Base-by-base conservation (phyloP, 2,888 invertebrate species). In the Morpho helenor region DNA sequence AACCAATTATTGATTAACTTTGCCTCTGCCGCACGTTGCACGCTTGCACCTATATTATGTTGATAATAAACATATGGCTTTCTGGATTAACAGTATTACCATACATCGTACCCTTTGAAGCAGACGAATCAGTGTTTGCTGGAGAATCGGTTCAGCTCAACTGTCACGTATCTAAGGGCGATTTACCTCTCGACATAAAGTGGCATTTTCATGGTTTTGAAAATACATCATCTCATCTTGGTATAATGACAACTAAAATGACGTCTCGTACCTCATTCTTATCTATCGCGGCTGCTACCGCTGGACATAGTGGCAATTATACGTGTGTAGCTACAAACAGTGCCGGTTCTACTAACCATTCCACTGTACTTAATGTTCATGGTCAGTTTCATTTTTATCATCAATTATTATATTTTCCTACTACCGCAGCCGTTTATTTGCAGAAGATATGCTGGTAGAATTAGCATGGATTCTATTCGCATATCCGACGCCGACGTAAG, bases 121-220 rank as follows among this genome's bases (percentile, higher is more conserved):
- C 94, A 69, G 92, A 93, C 69, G 93, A 93, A 75, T 92, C 93
- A 57, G 92, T 94, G 62, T 94, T 94, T 78, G 93, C 94, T 67
- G 95, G 94, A 44, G 94, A 95, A 79, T 89, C 93, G 54, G 93
- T 93, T 56, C 93, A 94, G 68, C 91, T 93, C 63, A 92, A 91
- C 71, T 95, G 95, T 81, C 92, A 93, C 63, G 93, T 95, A 60
- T 93, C 93, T 39, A 93, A 94, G 79, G 95, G 96, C 54, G 96
- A 96, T 82, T 84, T 94, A 66, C 96, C 96, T 8, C 88, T 96
- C 66, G 92, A 92, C 66, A 94, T 96, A 66, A 91, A 92, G 64
- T 96, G 96, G 96, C 92, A 93, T 68, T 94, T 95, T 72, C 94
- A 95, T 80, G 94, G 94, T 60, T 86, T 91, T 66, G 92, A 92